Base-by-base conservation (phyloP, 2,113 vertebrate genomes). In the Cyrtonyx montezumae region DNA sequence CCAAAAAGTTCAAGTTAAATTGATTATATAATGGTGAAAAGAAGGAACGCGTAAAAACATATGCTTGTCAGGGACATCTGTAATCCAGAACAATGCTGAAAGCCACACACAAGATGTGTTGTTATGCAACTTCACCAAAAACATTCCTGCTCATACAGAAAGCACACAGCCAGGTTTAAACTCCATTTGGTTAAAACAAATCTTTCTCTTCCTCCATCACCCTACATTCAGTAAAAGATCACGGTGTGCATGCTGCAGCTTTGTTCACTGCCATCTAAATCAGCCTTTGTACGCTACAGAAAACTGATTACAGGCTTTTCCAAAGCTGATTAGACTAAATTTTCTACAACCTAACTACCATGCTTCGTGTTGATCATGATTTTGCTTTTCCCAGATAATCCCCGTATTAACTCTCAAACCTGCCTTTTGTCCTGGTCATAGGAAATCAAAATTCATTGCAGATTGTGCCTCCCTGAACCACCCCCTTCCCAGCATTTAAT, bases 331-430 rank as follows among this genome's bases (percentile, higher is more conserved):
- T 45, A 63, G 40, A 19, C 9, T 13, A 26, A 94, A n/a, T 36
- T 63, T 28, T 11, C 37, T 9, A 19, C 20, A 43, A 58, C 32
- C 43, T 32, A 65, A 46, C 9, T 17, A 21, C 6, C 62, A 4
- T 0, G 21, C 2, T 79, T 65, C 3, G 15, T 16, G 21, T 1
- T 13, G 53, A 55, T 22, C 32, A 1, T 0, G 40, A 19, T 2
- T 90, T 56, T 59, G 51, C 7, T 82, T 87, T 36, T 51, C 23
- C 58, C 21, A 28, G 13, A 51, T 21, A 43, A 85, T 26, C 11
- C 63, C 36, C 21, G 12, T 14, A 28, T 15, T 36, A 18, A 0
- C 11, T 55, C 66, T 46, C 70, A 46, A 23, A 59, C 3, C n/a
- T 2, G 8, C 40, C 20, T 14, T 71, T 70, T 56, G 56, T 32